Conservation (phyloP, 53 echinoderm and acorn worm genomes). For the Pentamera pediparva region DNA sequence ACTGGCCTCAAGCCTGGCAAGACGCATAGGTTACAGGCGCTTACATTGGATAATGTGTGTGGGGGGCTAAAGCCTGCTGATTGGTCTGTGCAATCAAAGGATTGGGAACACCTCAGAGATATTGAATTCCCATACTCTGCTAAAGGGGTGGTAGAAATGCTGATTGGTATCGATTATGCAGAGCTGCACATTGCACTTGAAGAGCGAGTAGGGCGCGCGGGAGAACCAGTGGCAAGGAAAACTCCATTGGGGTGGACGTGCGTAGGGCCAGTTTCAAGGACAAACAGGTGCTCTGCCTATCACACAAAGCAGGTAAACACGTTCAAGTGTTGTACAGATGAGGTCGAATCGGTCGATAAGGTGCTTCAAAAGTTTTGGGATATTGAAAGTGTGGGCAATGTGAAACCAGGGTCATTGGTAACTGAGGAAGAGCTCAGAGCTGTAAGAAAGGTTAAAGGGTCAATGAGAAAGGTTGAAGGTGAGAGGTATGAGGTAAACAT, state of each 20-base stretch:
- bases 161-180: conserved; percentile 25
- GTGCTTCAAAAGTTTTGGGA: conserved; percentile 25
- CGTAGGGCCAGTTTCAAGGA: conserved; percentile 10
- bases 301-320: background rate
- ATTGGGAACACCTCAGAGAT: conserved; percentile 23
- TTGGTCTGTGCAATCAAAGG: conserved; percentile 16
- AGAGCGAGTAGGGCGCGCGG: conserved; percentile 2
- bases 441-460: conserved; percentile 11
- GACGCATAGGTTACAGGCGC: background rate
- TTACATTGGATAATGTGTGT: conserved; percentile 4
- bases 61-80: background rate
- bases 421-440: background rate
- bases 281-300: background rate
- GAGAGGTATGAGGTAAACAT: conserved; percentile 35
- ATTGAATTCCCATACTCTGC: conserved; percentile 19
- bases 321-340: background rate
- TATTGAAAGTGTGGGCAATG: background rate
- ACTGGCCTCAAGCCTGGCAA: background rate
- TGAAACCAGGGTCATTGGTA: background rate
- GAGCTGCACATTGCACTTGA: conserved; percentile 27
- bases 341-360: background rate
- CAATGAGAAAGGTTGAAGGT: conserved; percentile 9
- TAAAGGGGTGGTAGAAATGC: background rate
- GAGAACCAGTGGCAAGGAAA: conserved; percentile 17
- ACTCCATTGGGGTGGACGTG: conserved; percentile 36